Evolutionary conservation across 1,140 invertebrate genomes (phyloP).

Genomic region (Drosophila fuyamai): DNA sequence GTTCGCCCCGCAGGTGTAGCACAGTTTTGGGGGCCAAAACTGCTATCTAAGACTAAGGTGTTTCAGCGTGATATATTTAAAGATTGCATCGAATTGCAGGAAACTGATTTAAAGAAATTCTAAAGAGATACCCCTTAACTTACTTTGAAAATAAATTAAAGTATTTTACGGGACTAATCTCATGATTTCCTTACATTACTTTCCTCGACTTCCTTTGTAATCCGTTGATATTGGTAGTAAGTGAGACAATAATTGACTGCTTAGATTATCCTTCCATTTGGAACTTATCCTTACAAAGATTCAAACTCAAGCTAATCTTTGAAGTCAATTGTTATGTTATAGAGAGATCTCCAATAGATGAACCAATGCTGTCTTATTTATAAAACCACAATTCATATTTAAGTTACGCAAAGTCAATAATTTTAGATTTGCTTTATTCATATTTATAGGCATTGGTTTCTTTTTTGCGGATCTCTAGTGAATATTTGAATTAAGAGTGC

Average conservation of each 20-base stretch:
- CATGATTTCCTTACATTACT: not conserved
- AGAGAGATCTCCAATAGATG: slow-evolving; percentile 16
- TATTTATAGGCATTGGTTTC: slow-evolving; percentile 26
- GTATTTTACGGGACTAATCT: slow-evolving; percentile 4
- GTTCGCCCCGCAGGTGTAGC: slow-evolving; percentile 71
- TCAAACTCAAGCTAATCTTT: not conserved
- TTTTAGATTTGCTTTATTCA: not conserved
- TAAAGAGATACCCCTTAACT: not conserved
- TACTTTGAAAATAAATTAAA: not conserved
- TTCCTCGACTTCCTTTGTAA: not conserved
- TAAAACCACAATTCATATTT: not conserved
- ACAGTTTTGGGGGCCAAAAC: slow-evolving; percentile 54
- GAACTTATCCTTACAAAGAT: not conserved
- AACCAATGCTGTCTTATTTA: not conserved
- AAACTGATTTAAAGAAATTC: slow-evolving; percentile 19
- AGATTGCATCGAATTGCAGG: slow-evolving; percentile 23
- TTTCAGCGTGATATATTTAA: slow-evolving; percentile 65
- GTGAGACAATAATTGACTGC: slow-evolving; percentile 7
- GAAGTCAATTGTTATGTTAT: slow-evolving; percentile 13
- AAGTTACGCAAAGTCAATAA: not conserved
- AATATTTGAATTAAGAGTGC: slow-evolving; percentile 41
- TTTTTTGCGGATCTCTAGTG: slow-evolving; percentile 23
- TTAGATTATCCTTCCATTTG: not conserved
- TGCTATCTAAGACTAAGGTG: slow-evolving; percentile 28
- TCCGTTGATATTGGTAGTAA: slow-evolving; percentile 38